Evolutionary conservation across 2,797 vertebrate genomes (phyloP).

Genomic region (Bradypodion pumilum): DNA sequence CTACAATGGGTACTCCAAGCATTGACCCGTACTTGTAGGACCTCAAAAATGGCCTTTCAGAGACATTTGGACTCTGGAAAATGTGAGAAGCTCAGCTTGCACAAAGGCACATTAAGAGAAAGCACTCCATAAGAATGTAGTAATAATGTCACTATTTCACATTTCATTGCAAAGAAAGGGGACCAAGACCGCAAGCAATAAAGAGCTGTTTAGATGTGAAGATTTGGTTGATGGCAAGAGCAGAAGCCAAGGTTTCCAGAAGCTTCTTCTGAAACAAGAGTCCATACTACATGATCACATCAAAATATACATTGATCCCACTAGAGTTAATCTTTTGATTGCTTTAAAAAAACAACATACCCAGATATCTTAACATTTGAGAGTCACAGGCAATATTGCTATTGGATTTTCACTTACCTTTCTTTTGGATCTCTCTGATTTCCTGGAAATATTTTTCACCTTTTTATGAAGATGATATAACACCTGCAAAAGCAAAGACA

Average conservation of each 20-base stretch:
- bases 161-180: not conserved
- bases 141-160: not conserved
- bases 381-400: not conserved
- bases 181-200: not conserved
- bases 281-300: not conserved
- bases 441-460: constrained; percentile 88
- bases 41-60: not conserved
- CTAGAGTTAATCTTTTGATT: not conserved
- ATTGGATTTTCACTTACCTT: constrained; percentile 75
- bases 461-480: constrained; percentile 86
- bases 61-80: not conserved
- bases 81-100: not conserved
- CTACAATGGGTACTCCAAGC: not conserved
- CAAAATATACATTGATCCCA: not conserved
- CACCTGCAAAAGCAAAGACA: constrained; percentile 70
- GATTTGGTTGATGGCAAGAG: not conserved
- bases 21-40: not conserved
- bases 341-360: too few relatives aligned
- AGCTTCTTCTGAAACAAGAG: not conserved
- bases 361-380: not conserved
- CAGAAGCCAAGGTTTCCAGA: not conserved
- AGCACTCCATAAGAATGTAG: not conserved
- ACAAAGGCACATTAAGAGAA: not conserved
- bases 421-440: constrained; percentile 83
- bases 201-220: not conserved